A percentile compares a stretch with the other conserved stretches of the same genome.
phyloP scores from a whole-genome alignment of 2,888 invertebrate species.

The Pseudanteris insignis region DNA sequence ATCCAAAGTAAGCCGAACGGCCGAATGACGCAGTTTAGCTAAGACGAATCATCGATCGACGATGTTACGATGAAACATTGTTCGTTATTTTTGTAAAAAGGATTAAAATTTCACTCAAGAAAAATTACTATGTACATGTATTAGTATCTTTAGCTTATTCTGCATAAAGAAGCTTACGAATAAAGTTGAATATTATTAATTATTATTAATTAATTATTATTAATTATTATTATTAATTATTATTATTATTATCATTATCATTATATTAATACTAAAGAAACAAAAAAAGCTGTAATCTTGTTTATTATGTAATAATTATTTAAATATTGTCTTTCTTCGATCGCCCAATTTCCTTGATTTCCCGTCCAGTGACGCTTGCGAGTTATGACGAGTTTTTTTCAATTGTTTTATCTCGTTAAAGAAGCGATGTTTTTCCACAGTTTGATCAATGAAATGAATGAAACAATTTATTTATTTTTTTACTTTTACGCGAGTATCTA shows the following conservation, averaged over 20 bases:
- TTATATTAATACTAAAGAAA: conserved; percentile 26
- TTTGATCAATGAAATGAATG: too few relatives aligned
- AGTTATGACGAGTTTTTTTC: conserved; percentile 15
- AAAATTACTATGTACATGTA: conserved; percentile 38
- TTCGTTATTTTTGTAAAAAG: conserved; percentile 64
- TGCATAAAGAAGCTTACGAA: conserved; percentile 61
- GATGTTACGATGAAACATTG: conserved; percentile 60
- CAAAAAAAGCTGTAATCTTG: conserved; percentile 60
- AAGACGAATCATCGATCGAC: conserved; percentile 54
- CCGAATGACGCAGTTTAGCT: conserved; percentile 48
- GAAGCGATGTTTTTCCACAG: conserved; percentile 23
- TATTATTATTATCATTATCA: conserved; percentile 52
- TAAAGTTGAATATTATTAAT: conserved; percentile 61
- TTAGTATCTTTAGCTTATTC: conserved; percentile 58
- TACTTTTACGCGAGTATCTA: conserved; percentile 25
- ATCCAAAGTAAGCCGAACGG: conserved; percentile 48
- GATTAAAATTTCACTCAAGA: conserved; percentile 26
- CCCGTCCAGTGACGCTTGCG: conserved; percentile 31
- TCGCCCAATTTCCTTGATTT: conserved; percentile 33
- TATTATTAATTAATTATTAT: conserved; percentile 45
- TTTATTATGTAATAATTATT: conserved; percentile 61
- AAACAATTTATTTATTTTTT: conserved; percentile 7
- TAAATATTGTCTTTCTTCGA: conserved; percentile 46
- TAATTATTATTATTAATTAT: conserved; percentile 30
- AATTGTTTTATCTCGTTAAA: conserved; percentile 27